A percentile compares a stretch with the other conserved stretches of the same genome.
phyloP scores from a whole-genome alignment of 2,888 invertebrate species.

The Ariolimax columbianus region DNA sequence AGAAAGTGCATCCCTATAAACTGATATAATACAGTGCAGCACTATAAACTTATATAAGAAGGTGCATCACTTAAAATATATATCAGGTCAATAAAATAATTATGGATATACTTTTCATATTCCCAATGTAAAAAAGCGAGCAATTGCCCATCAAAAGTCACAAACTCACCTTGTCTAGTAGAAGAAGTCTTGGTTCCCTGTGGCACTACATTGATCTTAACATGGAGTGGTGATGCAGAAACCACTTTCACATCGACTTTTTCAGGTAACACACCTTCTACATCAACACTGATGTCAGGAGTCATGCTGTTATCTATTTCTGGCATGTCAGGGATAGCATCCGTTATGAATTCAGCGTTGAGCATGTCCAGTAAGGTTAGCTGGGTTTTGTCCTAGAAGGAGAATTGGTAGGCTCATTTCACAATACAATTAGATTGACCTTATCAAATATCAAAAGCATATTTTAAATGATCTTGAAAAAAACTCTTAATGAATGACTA shows the following conservation, averaged over 20 bases:
- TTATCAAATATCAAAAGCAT: background rate
- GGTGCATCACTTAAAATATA: no score
- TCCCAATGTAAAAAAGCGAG: no score
- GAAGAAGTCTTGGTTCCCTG: background rate
- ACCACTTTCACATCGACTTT: background rate
- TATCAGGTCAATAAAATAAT: no score
- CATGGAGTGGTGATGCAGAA: background rate
- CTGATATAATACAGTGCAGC: no score
- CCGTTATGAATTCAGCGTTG: conserved; percentile 33
- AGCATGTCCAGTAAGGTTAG: conserved; percentile 37
- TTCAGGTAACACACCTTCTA: background rate
- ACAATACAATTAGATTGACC: background rate
- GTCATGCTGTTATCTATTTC: background rate
- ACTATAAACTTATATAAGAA: no score
- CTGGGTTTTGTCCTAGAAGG: conserved; percentile 29
- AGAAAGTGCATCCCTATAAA: no score
- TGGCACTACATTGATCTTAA: background rate
- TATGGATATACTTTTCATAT: no score
- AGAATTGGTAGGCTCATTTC: background rate
- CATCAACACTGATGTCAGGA: background rate
- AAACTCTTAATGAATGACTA: background rate
- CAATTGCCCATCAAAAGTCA: background rate
- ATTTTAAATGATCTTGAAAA: background rate
- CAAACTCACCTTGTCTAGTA: background rate
- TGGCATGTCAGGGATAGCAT: background rate